Conservation (phyloP, 2,797 vertebrate species). For the Tolypeutes matacus region DNA sequence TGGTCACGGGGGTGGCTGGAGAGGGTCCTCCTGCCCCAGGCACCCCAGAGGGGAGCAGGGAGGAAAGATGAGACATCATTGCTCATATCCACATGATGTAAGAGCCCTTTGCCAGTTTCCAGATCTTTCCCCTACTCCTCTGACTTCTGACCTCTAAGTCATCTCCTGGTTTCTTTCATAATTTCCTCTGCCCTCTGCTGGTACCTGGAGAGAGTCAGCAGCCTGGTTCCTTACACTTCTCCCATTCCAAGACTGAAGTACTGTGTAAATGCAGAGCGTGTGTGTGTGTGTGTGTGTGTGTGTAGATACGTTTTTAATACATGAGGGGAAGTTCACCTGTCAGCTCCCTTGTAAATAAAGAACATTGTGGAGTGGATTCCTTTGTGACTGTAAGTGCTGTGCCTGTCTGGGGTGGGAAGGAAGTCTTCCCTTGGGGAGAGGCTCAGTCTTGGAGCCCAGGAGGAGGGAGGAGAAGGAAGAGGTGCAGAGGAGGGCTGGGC, state of each 20-base stretch:
- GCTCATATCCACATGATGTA: neutral
- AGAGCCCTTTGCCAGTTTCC: neutral
- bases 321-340: neutral
- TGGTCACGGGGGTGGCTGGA: neutral
- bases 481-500: neutral
- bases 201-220: neutral
- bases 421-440: neutral
- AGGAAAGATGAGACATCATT: neutral
- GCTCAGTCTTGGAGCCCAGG: neutral
- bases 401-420: neutral
- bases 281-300: neutral
- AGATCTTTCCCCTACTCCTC: neutral
- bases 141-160: neutral
- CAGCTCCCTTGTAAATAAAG: slow-evolving; percentile 74
- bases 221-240: neutral
- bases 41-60: neutral
- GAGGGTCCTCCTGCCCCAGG: neutral
- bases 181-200: neutral
- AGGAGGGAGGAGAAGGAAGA: neutral
- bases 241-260: neutral
- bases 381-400: neutral
- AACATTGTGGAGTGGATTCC: neutral
- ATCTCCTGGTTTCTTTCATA: neutral
- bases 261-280: accelerated
- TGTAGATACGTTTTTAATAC: neutral